These are phyloP conservation scores for Silvanus unidentatus DNA, from an alignment of 2,888 invertebrate genomes.

Conservation along the genomic window DNA sequence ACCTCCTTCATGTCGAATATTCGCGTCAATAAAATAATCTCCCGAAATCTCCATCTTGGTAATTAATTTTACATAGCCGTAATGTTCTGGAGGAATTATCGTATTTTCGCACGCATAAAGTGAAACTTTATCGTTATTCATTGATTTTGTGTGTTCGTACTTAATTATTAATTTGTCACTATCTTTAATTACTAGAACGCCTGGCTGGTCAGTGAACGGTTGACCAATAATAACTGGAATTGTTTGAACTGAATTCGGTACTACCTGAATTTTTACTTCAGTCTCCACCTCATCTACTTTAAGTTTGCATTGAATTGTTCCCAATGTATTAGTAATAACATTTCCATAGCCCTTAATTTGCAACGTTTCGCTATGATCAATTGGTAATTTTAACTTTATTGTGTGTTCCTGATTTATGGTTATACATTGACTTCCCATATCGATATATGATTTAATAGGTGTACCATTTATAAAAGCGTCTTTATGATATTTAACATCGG, in stretches of 20 bases:
- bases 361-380: neutral
- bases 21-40: neutral
- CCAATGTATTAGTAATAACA: neutral
- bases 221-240: neutral
- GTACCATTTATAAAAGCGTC: neutral
- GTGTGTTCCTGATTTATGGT: neutral
- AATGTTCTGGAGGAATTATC: neutral
- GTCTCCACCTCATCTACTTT: neutral
- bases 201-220: neutral
- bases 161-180: neutral
- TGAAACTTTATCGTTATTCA: neutral
- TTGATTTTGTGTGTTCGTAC: neutral
- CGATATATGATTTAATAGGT: conserved; percentile 1
- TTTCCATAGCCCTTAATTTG: neutral
- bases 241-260: neutral
- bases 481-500: conserved; percentile 6
- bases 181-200: neutral
- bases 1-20: neutral
- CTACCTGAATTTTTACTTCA: neutral
- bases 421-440: conserved; percentile 3
- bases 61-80: neutral
- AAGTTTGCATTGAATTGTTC: neutral
- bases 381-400: neutral
- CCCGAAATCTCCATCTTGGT: neutral
- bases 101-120: neutral